Base-by-base conservation (phyloP, 1,140 invertebrate species). In the Babylonia areolata region DNA sequence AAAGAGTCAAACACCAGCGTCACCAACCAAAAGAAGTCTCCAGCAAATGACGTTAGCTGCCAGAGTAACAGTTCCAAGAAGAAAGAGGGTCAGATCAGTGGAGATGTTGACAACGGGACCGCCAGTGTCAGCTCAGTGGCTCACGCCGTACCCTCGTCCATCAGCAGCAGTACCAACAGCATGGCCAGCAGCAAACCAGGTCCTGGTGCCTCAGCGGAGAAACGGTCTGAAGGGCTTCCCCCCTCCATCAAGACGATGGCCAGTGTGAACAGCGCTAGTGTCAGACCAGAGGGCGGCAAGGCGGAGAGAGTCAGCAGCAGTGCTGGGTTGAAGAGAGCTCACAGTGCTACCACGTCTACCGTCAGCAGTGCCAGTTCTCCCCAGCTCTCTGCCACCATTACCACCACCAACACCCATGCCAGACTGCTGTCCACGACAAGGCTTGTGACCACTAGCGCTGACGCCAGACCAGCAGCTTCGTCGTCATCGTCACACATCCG, bases 301-400 rank as follows among this genome's bases (percentile, higher is more conserved):
- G n/a, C 46, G n/a, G 20, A 58, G 0, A 39, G 81, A 1, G 33
- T n/a, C 6, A 12, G 11, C 31, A 39, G 81, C 81, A 69, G 15
- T 71, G 81, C 42, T 3, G 82, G 58, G 6, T 28, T 84, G 23
- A 84, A 84, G 39, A 58, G 82, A 35, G 28, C 69, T 23, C 64
- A 73, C 82, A 84, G 64, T 28, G 39, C 64, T 6, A 73, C 20
- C 81, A 37, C 33, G 5, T 23, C 80, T 12, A 23, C 46, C 64
- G 54, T n/a, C 54, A 40, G 81, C 51, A 58, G 3, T 42, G n/a
- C 12, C 42, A 69, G 51, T 11, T 39, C 17, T 23, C 28, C 23
- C 12, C 54, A 69, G 2, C 81, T 20, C 33, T 2, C 33, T 39
- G 35, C 51, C 58, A 37, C 39, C 79, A 81, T n/a, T 28, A 81